Evolutionary conservation across 2,113 vertebrate genomes (phyloP).

Genomic region (Chamaea fasciata): DNA sequence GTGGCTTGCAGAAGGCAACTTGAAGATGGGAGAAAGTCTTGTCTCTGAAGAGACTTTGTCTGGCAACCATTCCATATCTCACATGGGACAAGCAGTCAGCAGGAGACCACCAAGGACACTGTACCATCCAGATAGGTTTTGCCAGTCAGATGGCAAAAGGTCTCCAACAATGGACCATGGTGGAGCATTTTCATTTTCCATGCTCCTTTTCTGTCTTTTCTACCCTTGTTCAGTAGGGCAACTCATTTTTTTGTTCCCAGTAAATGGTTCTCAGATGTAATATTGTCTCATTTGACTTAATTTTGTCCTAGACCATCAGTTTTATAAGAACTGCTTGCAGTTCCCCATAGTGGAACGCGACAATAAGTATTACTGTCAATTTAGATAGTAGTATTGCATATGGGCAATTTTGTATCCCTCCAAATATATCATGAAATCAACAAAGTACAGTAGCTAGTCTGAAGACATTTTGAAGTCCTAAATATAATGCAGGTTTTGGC

Average conservation of each 20-base stretch:
- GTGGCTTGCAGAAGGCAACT: background rate
- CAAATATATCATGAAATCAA: background rate
- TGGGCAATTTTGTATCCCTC: background rate
- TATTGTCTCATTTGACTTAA: no score
- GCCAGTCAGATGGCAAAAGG: background rate
- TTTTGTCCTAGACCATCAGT: background rate
- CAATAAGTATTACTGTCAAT: background rate
- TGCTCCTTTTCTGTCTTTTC: background rate
- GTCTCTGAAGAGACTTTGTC: background rate
- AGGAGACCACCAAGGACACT: background rate
- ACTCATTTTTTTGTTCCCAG: no score
- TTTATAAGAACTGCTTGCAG: background rate
- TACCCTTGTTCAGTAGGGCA: background rate
- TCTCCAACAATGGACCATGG: background rate
- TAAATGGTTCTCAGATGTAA: background rate
- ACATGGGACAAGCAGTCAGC: background rate
- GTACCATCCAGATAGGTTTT: background rate
- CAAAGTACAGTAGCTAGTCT: background rate
- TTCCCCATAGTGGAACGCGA: rapidly evolving
- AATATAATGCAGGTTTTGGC: background rate
- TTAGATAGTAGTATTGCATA: background rate
- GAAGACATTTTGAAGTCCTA: background rate
- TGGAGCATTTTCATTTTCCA: background rate
- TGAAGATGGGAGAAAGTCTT: background rate
- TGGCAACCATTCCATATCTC: background rate